Evolutionary conservation across 2,113 vertebrate genomes (phyloP).

Genomic region (Ammodytes marinus): DNA sequence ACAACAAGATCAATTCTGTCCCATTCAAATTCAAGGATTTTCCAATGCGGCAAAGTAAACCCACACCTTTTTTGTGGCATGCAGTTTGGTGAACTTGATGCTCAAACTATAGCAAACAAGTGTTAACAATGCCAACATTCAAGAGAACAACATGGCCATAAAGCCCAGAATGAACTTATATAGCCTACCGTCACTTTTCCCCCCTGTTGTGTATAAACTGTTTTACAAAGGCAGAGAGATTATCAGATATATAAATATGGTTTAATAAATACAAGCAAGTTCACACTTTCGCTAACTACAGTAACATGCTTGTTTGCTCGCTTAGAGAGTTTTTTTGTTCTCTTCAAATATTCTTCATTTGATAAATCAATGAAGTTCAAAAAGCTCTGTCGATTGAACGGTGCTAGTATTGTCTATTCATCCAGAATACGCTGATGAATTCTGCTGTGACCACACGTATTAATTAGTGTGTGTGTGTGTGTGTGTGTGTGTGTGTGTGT

Average conservation of each 20-base stretch:
- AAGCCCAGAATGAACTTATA: background rate
- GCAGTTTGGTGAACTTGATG: background rate
- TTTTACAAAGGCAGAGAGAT: background rate
- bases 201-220: background rate
- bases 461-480: background rate
- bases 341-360: background rate
- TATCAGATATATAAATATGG: background rate
- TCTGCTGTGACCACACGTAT: background rate
- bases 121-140: too few species aligned
- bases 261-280: background rate
- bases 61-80: background rate
- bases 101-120: background rate
- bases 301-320: background rate
- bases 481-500: background rate
- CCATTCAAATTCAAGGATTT: background rate
- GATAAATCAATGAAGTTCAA: background rate
- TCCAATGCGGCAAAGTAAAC: background rate
- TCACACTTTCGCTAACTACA: background rate
- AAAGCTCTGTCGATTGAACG: background rate
- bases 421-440: background rate
- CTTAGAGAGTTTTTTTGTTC: background rate
- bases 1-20: background rate
- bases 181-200: too few species aligned
- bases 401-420: background rate
- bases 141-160: background rate